Evolutionary conservation across 2,113 vertebrate genomes (phyloP), one percentile per base, ranked within the genome.

Genomic region (Sphaerodactylus townsendi): DNA sequence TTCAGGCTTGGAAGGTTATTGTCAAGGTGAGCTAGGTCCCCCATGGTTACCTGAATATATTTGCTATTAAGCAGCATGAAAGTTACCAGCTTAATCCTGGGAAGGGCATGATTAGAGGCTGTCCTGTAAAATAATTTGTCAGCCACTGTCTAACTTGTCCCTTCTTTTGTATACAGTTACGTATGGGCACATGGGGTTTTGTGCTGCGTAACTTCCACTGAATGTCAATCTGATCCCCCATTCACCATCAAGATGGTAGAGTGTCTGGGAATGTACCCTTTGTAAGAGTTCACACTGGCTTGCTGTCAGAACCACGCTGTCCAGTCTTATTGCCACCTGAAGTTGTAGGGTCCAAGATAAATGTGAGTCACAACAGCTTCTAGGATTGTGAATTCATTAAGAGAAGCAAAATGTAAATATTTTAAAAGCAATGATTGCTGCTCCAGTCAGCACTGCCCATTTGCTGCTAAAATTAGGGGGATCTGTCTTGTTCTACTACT

Each of bases 11-110:
- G 44, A 91, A 93, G 92, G 91, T 89, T 85, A n/a, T 65, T 0
- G 79, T 81, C 91, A 90, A 91, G 91, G 90, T 90, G 88, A 93
- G 86, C 74, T 1, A 66, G 82, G 70, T 90, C 86, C 82, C 89
- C 87, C 59, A 87, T 0, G 85, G 89, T 33, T 89, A 39, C 13
- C 3, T 19, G 85, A 88, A 85, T 77, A 62, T 83, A 88, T 87
- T 89, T 88, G 87, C 23, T 81, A 81, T 79, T 86, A 85, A 53
- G 83, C 81, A 78, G 81, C 88, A 82, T 5, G 1, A 80, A 77
- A 53, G 76, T 19, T 64, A 92, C 82, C 84, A 28, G 35, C 56
- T 0, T 5, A 0, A 33, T 68, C 86, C 71, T 83, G 14, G 77
- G 48, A 87, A 85, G 46, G 0, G 56, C 86, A 9, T 0, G 84